Evolutionary conservation across 2,888 invertebrate species (phyloP).

Genomic region (Trichogramma evanescens): DNA sequence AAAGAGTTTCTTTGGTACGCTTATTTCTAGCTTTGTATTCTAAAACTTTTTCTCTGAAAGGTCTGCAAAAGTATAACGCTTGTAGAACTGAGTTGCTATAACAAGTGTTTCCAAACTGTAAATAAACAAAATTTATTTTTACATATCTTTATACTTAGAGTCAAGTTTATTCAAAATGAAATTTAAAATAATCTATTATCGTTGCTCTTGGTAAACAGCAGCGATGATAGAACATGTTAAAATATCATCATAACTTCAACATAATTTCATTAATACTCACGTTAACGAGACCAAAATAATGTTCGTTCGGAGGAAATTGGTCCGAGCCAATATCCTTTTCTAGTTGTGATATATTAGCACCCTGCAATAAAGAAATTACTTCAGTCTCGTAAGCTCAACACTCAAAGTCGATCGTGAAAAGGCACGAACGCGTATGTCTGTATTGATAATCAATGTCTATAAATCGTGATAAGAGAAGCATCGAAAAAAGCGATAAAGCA

Average conservation of each 20-base stretch:
- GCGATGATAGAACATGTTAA: not conserved
- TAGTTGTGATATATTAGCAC: constrained; percentile 97
- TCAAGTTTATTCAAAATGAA: constrained; percentile 8
- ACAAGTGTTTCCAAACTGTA: constrained; percentile 98
- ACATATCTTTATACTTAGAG: not conserved
- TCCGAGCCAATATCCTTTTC: constrained; percentile 99
- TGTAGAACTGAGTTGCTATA: constrained; percentile 99
- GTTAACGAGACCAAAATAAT: constrained; percentile 99
- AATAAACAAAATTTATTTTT: constrained; percentile 29
- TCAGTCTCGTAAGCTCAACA: not conserved
- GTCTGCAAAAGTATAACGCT: constrained; percentile 98
- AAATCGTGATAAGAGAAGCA: not conserved
- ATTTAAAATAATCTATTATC: not conserved
- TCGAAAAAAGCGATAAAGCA: not conserved
- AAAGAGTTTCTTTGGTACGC: constrained; percentile 90
- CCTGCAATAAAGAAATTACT: constrained; percentile 55
- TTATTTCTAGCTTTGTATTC: constrained; percentile 97
- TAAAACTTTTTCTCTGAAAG: constrained; percentile 96
- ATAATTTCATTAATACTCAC: constrained; percentile 72
- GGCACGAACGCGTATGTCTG: not conserved
- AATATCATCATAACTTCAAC: not conserved
- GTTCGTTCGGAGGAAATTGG: constrained; percentile 97
- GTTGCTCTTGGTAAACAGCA: not conserved
- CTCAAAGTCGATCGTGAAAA: too few relatives aligned
- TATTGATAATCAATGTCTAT: not conserved